Conservation (phyloP, 2,888 invertebrate species). For the Plebejus anna region DNA sequence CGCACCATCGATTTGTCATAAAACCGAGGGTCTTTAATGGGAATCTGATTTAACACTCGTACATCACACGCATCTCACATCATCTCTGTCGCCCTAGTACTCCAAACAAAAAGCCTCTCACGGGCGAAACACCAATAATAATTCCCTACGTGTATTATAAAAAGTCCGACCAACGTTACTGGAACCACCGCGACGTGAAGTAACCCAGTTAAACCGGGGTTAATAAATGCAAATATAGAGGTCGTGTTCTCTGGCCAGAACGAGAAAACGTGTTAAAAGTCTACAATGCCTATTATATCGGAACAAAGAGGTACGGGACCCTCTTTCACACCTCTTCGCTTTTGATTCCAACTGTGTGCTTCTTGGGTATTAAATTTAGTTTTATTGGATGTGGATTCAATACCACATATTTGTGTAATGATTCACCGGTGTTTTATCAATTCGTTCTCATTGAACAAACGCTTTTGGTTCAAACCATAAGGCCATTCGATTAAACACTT, state of each 20-base stretch:
- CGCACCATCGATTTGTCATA: conserved; percentile 20
- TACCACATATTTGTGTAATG: conserved; percentile 2
- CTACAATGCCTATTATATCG: conserved; percentile 57
- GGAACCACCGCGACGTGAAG: conserved; percentile 34
- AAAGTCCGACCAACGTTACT: conserved; percentile 38
- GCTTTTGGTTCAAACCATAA: too few relatives aligned
- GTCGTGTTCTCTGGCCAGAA: conserved; percentile 37
- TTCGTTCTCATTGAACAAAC: not conserved
- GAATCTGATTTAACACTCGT: conserved; percentile 31
- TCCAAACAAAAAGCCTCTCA: conserved; percentile 40
- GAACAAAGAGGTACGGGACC: conserved; percentile 50
- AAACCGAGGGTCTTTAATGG: conserved; percentile 39
- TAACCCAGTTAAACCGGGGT: conserved; percentile 32
- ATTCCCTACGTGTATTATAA: conserved; percentile 40
- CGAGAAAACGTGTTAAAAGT: conserved; percentile 49
- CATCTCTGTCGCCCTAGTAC: conserved; percentile 38
- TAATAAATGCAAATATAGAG: conserved; percentile 38
- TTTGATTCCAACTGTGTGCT: conserved; percentile 50
- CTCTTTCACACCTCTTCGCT: conserved; percentile 57
- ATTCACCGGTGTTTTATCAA: not conserved
- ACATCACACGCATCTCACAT: conserved; percentile 31
- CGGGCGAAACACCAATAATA: conserved; percentile 35
- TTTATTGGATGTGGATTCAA: conserved; percentile 29
- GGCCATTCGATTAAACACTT: too few relatives aligned
- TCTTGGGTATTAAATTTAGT: conserved; percentile 36